Evolutionary conservation across 2,113 vertebrate species (phyloP).

Genomic region (Corythornis madagascariensis): DNA sequence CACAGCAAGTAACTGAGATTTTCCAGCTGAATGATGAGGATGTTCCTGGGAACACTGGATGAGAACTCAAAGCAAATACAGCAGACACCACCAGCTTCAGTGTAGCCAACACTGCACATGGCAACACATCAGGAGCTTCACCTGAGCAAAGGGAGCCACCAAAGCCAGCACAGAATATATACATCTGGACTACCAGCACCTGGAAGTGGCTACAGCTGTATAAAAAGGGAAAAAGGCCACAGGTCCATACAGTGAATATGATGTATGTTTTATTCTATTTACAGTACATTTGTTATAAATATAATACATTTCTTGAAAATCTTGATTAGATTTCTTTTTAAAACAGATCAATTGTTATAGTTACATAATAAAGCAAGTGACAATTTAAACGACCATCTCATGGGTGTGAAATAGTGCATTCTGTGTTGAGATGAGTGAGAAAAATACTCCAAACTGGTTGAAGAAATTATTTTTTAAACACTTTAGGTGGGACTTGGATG

Average conservation of each 20-base stretch:
- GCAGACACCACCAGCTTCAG: not conserved
- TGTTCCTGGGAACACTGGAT: not conserved
- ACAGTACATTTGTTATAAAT: conserved; percentile 99
- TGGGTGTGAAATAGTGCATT: conserved; percentile 79
- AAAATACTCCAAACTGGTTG: conserved; percentile 62
- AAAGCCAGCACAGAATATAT: not conserved
- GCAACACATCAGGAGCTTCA: not conserved
- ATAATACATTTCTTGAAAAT: conserved; percentile 98
- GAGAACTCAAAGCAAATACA: not conserved
- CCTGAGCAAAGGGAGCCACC: not conserved
- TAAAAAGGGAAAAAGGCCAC: conserved; percentile 8
- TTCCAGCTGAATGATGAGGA: not conserved
- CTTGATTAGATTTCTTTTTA: conserved; percentile 86
- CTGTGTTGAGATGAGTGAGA: conserved; percentile 76
- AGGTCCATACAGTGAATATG: conserved; percentile 77
- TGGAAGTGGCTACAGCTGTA: not conserved
- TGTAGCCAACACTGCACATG: rapidly evolving
- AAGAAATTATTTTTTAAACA: conserved; percentile 63
- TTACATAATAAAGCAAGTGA: conserved; percentile 82
- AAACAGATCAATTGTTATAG: conserved; percentile 82
- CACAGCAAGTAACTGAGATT: not conserved
- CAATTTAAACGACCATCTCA: conserved; percentile 75
- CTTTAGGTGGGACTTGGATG: conserved; percentile 15
- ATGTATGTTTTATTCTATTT: conserved; percentile 96
- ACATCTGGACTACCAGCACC: not conserved